phyloP scores from a whole-genome alignment of 2,888 invertebrate species.

The Orchesella flavescens region DNA sequence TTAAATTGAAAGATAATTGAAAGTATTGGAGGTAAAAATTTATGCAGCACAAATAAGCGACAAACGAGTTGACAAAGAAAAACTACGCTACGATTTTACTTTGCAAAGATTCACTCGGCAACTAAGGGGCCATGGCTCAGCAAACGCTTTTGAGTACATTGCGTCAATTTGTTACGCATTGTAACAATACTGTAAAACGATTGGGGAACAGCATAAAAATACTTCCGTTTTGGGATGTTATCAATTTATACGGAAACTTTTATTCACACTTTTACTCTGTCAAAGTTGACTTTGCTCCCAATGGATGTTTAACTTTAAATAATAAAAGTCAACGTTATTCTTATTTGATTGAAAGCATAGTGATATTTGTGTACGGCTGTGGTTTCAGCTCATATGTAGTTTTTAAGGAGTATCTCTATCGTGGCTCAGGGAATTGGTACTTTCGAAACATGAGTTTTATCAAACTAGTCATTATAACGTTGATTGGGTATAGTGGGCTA shows the following conservation, averaged over 20 bases:
- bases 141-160: too few species aligned
- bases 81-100: too few species aligned
- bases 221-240: conserved; percentile 23
- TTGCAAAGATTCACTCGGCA: too few species aligned
- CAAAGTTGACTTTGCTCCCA: not conserved
- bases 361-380: conserved; percentile 12
- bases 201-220: not conserved
- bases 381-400: conserved; percentile 17
- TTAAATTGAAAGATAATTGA: too few species aligned
- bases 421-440: not conserved
- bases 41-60: too few species aligned
- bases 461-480: conserved; percentile 26
- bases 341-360: conserved; percentile 5
- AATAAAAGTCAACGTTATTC: not conserved
- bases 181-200: too few species aligned
- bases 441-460: conserved; percentile 39
- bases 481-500: conserved; percentile 29
- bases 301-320: not conserved
- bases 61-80: too few species aligned
- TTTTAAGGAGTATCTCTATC: conserved; percentile 9
- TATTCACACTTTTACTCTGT: conserved; percentile 42
- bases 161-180: too few species aligned
- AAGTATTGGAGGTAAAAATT: too few species aligned
- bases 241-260: conserved; percentile 27
- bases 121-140: too few species aligned